Evolutionary conservation across 2,888 invertebrate genomes (phyloP).

Genomic region (Drosophila sordidula): DNA sequence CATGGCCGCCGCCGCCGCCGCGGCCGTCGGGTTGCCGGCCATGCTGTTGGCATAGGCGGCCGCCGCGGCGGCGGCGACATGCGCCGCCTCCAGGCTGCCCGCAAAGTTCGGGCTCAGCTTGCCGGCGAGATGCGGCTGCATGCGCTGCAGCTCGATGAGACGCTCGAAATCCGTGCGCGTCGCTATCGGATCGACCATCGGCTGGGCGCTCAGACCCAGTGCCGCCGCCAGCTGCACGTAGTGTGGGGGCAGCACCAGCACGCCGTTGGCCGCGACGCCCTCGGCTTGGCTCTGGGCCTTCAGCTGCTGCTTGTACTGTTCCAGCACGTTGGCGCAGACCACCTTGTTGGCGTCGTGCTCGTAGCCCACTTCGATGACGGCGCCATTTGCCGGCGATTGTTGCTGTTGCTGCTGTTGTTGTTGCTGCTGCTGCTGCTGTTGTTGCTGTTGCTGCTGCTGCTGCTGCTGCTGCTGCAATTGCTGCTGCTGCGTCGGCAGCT

Average conservation of each 20-base stretch:
- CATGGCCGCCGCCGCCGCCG: conserved; percentile 42
- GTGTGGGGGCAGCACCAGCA: conserved; percentile 87
- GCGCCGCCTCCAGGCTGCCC: conserved; percentile 75
- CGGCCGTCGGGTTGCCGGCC: conserved; percentile 52
- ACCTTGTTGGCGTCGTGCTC: conserved; percentile 68
- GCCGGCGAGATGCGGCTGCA: conserved; percentile 71
- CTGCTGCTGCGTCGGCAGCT: conserved; percentile 14
- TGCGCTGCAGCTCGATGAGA: conserved; percentile 82
- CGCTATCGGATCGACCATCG: conserved; percentile 82
- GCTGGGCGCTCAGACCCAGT: conserved; percentile 82
- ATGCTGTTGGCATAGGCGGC: conserved; percentile 76
- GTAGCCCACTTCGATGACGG: conserved; percentile 61
- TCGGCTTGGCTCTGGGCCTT: conserved; percentile 67
- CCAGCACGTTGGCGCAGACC: conserved; percentile 76
- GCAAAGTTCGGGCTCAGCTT: conserved; percentile 66
- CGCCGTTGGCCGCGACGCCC: conserved; percentile 85
- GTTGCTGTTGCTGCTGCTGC: conserved; percentile 5
- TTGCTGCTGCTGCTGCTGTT: conserved; percentile 8
- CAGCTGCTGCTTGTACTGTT: conserved; percentile 81
- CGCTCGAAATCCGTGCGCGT: conserved; percentile 84
- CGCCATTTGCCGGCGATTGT: conserved; percentile 37
- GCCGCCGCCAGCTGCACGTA: conserved; percentile 87
- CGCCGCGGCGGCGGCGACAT: conserved; percentile 77
- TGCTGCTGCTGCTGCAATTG: conserved; percentile 28
- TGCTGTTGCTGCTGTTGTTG: conserved; percentile 11